Evolutionary conservation across 2,113 vertebrate genomes (phyloP).

Genomic region (Albula goreensis): DNA sequence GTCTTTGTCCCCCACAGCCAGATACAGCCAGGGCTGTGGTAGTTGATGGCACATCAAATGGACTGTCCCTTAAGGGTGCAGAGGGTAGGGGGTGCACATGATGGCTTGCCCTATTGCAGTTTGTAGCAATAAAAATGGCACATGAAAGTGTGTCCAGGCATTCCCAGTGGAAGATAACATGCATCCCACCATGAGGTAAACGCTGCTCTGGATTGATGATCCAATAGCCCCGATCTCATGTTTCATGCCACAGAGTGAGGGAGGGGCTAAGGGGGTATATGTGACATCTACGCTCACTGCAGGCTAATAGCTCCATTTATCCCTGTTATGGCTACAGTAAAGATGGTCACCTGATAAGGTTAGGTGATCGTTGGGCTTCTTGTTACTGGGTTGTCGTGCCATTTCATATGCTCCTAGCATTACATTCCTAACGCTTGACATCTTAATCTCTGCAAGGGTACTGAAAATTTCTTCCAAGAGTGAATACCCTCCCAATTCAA

Average conservation of each 20-base stretch:
- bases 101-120: neutral
- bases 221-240: conserved; percentile 38
- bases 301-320: conserved; percentile 66
- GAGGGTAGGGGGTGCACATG: neutral
- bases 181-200: neutral
- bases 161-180: neutral
- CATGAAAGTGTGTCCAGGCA: neutral
- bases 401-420: conserved; percentile 10
- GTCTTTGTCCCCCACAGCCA: neutral
- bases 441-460: neutral
- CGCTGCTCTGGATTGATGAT: neutral
- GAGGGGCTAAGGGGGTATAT: conserved; percentile 40
- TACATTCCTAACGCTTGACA: neutral
- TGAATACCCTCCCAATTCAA: neutral
- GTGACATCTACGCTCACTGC: conserved; percentile 65
- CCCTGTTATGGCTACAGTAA: conserved; percentile 51
- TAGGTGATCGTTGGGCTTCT: neutral
- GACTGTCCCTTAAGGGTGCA: neutral
- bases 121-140: neutral
- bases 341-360: conserved; percentile 49
- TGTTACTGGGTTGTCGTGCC: neutral
- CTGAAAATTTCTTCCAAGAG: neutral
- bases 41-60: neutral
- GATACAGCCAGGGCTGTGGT: neutral
- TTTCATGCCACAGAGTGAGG: conserved; percentile 43